Percentiles rank a stretch among this genome's conserved stretches.
Evolutionary conservation across 2,797 vertebrate genomes (phyloP).

Genomic region (Cynodonichthys magdalenae): DNA sequence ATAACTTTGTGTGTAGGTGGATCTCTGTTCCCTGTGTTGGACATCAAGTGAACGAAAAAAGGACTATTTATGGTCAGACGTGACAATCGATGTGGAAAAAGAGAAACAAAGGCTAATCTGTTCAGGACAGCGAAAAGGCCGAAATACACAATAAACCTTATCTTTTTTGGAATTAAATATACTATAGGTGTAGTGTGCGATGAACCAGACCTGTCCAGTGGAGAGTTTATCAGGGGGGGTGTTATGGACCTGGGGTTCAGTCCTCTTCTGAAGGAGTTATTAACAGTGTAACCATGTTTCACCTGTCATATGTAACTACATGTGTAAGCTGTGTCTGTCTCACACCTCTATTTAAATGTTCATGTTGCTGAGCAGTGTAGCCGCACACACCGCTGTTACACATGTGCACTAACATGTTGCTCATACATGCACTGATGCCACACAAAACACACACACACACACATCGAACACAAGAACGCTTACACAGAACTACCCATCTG

Average conservation of each 20-base stretch:
- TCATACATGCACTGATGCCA: slow-evolving; percentile 47
- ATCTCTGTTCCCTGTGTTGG: slow-evolving; percentile 74
- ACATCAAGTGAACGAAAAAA: slow-evolving; percentile 60
- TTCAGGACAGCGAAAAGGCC: slow-evolving; percentile 58
- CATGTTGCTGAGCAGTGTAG: slow-evolving; percentile 90
- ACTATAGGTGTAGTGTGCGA: slow-evolving; percentile 67
- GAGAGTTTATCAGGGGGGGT: slow-evolving; percentile 55
- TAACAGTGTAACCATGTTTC: slow-evolving; percentile 84
- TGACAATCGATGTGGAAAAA: slow-evolving; percentile 89
- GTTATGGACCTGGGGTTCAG: slow-evolving; percentile 43
- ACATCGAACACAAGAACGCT: slow-evolving; percentile 43
- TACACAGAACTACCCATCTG: slow-evolving; percentile 83
- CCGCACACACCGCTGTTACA: slow-evolving; percentile 67
- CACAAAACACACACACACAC: too few relatives aligned
- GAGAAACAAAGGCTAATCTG: slow-evolving; percentile 56
- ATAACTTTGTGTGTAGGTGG: slow-evolving; percentile 71
- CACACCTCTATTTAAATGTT: slow-evolving; percentile 91
- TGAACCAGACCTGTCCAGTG: slow-evolving; percentile 64
- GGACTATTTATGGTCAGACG: slow-evolving; percentile 81
- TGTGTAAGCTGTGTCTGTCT: slow-evolving; percentile 94
- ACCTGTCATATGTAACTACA: slow-evolving; percentile 91
- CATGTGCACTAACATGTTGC: slow-evolving; percentile 58
- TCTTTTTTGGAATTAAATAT: slow-evolving; percentile 78
- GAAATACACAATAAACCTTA: slow-evolving; percentile 61
- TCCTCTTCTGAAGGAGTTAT: slow-evolving; percentile 65